A percentile compares a stretch with the other conserved stretches of the same genome.
Conservation (phyloP, 2,888 invertebrate species). For the Phyto melanocephala region DNA sequence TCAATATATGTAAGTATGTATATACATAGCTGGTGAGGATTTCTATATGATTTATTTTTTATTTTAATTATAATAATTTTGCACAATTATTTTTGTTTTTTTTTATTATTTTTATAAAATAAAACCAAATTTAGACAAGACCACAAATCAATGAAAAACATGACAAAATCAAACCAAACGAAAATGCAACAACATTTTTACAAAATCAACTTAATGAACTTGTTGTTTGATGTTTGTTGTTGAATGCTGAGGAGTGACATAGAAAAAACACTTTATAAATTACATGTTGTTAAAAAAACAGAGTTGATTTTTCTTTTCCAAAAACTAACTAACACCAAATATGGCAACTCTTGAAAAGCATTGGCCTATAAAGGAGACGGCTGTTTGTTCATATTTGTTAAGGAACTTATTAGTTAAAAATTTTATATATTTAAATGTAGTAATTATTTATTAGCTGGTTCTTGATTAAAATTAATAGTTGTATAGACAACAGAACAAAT, state of each 20-base stretch:
- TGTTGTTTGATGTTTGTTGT: constrained; percentile 6
- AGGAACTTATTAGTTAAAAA: too few relatives aligned
- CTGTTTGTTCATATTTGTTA: neutral
- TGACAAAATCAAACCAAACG: constrained; percentile 40
- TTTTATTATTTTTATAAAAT: neutral
- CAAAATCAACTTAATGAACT: constrained; percentile 51
- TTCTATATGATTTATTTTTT: constrained; percentile 31
- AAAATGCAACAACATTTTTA: constrained; percentile 23
- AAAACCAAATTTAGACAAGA: constrained; percentile 50
- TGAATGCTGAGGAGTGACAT: constrained; percentile 27
- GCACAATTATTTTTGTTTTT: constrained; percentile 26
- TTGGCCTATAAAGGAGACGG: neutral
- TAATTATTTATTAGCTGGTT: neutral
- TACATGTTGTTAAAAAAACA: constrained; percentile 31
- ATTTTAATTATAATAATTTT: constrained; percentile 42
- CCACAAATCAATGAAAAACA: constrained; percentile 49
- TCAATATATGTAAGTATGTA: constrained; percentile 4
- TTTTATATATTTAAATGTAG: too few relatives aligned
- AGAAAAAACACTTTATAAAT: constrained; percentile 33
- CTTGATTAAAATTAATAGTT: neutral
- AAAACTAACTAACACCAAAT: constrained; percentile 28
- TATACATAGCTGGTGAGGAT: too few relatives aligned
- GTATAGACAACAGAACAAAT: neutral
- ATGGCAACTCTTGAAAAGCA: constrained; percentile 25
- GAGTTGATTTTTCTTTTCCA: constrained; percentile 33